These are phyloP conservation scores for Callipepla squamata DNA, from an alignment of 2,113 vertebrate species.

Conservation along the genomic window DNA sequence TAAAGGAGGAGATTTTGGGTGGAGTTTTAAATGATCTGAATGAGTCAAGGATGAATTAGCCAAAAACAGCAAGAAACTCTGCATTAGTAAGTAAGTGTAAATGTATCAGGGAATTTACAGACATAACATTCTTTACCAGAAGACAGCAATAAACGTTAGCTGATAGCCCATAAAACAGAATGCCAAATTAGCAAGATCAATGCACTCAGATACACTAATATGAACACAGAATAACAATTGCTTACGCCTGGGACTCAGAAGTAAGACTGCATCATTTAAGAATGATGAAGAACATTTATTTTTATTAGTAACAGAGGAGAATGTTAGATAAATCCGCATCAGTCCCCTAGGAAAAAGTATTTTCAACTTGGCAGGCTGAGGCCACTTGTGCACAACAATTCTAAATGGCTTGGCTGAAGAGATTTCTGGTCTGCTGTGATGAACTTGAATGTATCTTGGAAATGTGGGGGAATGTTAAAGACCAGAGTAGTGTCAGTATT, in stretches of 20 bases:
- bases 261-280: conserved; percentile 6
- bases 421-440: conserved; percentile 44
- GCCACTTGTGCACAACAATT: conserved; percentile 10
- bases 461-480: not conserved
- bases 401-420: conserved; percentile 45
- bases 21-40: not conserved
- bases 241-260: conserved; percentile 20
- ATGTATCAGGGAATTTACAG: not conserved
- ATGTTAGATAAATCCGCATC: conserved; percentile 34
- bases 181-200: conserved; percentile 2
- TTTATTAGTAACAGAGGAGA: conserved; percentile 57
- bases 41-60: not conserved
- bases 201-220: not conserved
- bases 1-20: not conserved
- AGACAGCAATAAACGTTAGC: conserved; percentile 2
- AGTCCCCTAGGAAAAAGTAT: conserved; percentile 29
- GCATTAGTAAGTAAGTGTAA: not conserved
- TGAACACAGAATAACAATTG: not conserved
- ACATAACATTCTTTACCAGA: not conserved
- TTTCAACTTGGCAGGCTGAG: conserved; percentile 35
- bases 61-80: not conserved
- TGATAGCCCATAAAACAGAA: conserved; percentile 32
- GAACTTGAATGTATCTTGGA: not conserved
- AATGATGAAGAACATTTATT: conserved; percentile 18
- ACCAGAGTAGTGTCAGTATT: not conserved